Percentiles rank a stretch among this genome's conserved stretches.
phyloP scores from a whole-genome alignment of 2,797 vertebrate species.

The Melanotaenia parkinsoni region DNA sequence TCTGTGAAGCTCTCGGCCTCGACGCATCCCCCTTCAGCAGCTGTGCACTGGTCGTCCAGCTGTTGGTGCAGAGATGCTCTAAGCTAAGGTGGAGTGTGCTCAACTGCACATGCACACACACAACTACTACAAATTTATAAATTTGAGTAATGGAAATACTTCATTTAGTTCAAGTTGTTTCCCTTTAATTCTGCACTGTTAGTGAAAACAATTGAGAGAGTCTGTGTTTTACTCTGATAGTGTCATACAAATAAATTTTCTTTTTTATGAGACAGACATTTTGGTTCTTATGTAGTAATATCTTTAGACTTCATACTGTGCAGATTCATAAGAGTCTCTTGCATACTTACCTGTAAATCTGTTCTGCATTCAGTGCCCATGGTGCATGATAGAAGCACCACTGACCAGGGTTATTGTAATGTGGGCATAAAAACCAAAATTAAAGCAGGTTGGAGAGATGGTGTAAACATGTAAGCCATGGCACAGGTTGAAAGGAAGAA shows the following conservation, averaged over 20 bases:
- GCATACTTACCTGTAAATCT: background rate
- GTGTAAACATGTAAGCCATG: constrained; percentile 32
- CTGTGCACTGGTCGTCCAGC: constrained; percentile 52
- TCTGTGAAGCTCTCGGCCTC: constrained; percentile 55
- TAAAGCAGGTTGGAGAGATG: constrained; percentile 54
- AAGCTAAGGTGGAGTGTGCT: constrained; percentile 28
- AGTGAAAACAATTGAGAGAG: too few relatives aligned
- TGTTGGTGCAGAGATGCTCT: constrained; percentile 28
- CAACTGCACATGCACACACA: constrained; percentile 1
- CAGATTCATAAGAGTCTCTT: background rate
- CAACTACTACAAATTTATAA: background rate
- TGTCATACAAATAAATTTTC: too few relatives aligned
- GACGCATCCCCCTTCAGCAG: constrained; percentile 71
- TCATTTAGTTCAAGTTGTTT: background rate
- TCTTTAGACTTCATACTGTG: background rate
- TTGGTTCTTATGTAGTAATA: background rate
- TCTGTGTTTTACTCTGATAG: too few relatives aligned
- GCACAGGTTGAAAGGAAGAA: constrained; percentile 39
- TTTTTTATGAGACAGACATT: background rate
- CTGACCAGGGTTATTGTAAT: constrained; percentile 42
- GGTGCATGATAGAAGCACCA: constrained; percentile 38
- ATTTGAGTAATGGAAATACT: background rate
- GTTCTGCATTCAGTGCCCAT: background rate
- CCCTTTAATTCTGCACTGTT: background rate
- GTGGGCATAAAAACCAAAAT: constrained; percentile 69